These are phyloP conservation scores for Microctenopoma stevenorrisi DNA, from an alignment of 2,797 vertebrate species.

Conservation along the genomic window DNA sequence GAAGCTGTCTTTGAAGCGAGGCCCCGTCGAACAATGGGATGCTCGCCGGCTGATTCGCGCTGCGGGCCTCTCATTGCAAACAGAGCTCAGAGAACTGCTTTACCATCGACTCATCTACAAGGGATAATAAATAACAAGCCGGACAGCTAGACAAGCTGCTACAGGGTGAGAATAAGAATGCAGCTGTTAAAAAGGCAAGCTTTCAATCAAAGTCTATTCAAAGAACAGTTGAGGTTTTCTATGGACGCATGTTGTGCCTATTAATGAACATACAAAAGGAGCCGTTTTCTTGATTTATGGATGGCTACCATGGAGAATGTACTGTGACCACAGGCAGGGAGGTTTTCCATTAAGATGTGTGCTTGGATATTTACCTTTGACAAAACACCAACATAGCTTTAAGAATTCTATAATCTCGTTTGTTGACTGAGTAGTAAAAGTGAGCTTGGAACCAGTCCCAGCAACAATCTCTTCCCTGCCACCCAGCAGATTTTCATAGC, in stretches of 20 bases:
- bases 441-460: slow-evolving; percentile 36
- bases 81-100: slow-evolving; percentile 88
- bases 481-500: slow-evolving; percentile 16
- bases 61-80: slow-evolving; percentile 89
- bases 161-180: slow-evolving; percentile 93
- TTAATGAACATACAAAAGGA: slow-evolving; percentile 96
- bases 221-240: slow-evolving; percentile 93
- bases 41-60: slow-evolving; percentile 73
- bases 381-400: slow-evolving; percentile 10
- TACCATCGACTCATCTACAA: slow-evolving; percentile 91
- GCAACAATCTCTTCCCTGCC: slow-evolving; percentile 13
- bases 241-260: slow-evolving; percentile 95
- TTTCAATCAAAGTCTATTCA: slow-evolving; percentile 96
- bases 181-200: slow-evolving; percentile 89
- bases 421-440: slow-evolving; percentile 25
- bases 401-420: neutral
- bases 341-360: slow-evolving; percentile 41
- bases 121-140: slow-evolving; percentile 91
- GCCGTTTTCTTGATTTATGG: slow-evolving; percentile 94
- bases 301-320: slow-evolving; percentile 87
- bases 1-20: slow-evolving; percentile 57
- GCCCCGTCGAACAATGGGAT: slow-evolving; percentile 67
- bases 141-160: slow-evolving; percentile 94
- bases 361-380: slow-evolving; percentile 35
- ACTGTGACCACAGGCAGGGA: slow-evolving; percentile 82